Evolutionary conservation across 2,113 vertebrate genomes (phyloP), one percentile per base, ranked within the genome.

Genomic region (Brachirus orientalis): DNA sequence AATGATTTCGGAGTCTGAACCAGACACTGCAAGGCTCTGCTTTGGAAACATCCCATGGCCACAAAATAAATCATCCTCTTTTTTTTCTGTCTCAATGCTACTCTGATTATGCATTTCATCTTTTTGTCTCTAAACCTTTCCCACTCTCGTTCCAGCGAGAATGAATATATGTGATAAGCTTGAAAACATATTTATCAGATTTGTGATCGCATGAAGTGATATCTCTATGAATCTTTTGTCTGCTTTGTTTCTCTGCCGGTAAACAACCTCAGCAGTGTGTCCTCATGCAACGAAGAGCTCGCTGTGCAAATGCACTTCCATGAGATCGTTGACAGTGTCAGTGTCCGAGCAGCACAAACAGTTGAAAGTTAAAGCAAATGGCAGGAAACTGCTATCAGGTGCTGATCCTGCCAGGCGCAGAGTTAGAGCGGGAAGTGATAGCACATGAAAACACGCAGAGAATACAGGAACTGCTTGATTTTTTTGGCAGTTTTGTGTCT

Each of bases 1-100:
- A 80, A 75, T 82, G 64, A 62, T 80, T 82, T 78, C 1, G 28
- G 50, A 63, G 54, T 60, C 67, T 68, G 67, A 77, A 76, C 47
- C 69, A 73, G 72, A 80, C 70, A 69, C 75, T 60, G 54, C 55
- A 44, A 38, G 57, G 13, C 51, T 56, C 43, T 18, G 38, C 59
- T 61, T 54, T 75, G 48, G 51, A 75, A 75, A 73, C 53, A 56
- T 69, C 45, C 55, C 58, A 28, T 22, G 46, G 57, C 50, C 63
- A 65, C 75, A 45, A 38, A 56, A 76, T 60, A 48, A 75, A 79
- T 77, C 73, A 75, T 50, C 37, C 38, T 66, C 46, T 48, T 28
- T 63, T 64, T 58, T 48, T 22, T 66, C 43, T 46, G 40, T 69
- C 47, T 75, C 28, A 28, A 59, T 75, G 73, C 72, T 69, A 57